These are phyloP conservation scores for Alitta virens DNA, from an alignment of 2,888 invertebrate species.

Conservation along the genomic window DNA sequence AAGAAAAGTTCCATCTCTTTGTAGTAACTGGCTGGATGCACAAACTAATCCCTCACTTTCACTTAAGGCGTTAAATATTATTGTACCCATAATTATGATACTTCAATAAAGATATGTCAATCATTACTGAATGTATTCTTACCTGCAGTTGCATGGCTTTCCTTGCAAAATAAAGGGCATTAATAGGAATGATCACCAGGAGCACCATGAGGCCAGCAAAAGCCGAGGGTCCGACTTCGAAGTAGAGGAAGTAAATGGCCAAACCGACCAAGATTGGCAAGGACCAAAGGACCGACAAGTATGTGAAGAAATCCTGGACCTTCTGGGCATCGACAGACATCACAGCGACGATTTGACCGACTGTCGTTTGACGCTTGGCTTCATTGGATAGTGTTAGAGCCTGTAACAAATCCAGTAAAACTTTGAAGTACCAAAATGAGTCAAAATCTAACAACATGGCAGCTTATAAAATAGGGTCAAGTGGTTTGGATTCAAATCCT, in stretches of 20 bases:
- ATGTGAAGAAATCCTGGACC: conserved; percentile 15
- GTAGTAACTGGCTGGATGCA: too few species aligned
- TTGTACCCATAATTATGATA: neutral
- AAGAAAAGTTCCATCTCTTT: too few species aligned
- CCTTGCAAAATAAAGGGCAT: conserved; percentile 71
- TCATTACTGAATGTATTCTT: neutral
- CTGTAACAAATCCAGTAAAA: too few species aligned
- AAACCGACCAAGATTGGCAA: conserved; percentile 6
- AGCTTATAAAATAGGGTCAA: too few species aligned
- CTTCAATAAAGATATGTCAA: neutral
- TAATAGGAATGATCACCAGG: conserved; percentile 74
- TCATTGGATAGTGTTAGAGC: conserved; percentile 62
- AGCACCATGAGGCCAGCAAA: conserved; percentile 85
- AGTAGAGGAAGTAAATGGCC: conserved; percentile 15
- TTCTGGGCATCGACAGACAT: conserved; percentile 23
- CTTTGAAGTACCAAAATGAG: too few species aligned
- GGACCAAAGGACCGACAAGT: conserved; percentile 1
- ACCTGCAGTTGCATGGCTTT: conserved; percentile 27
- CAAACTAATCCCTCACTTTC: too few species aligned
- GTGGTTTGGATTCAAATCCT: too few species aligned
- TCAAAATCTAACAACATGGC: too few species aligned
- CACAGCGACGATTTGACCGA: conserved; percentile 47
- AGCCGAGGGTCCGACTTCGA: conserved; percentile 47
- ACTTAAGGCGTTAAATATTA: too few species aligned
- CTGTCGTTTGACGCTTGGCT: conserved; percentile 77